Conservation (phyloP, 2,888 invertebrate genomes). For the Scaptomyza tumidula region DNA sequence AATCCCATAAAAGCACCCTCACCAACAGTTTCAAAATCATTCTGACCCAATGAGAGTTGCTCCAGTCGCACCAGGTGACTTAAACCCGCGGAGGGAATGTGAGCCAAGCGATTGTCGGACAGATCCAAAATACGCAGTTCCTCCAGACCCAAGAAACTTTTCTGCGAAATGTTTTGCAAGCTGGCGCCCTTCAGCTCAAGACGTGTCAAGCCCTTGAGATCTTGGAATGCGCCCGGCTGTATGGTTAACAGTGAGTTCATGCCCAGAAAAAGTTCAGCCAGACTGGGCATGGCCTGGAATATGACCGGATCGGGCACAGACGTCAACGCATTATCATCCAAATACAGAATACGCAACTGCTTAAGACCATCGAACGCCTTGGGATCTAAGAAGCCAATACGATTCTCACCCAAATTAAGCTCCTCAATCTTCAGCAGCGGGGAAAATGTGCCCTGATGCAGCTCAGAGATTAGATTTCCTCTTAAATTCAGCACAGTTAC, state of each 20-base stretch:
- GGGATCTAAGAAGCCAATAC: constrained; percentile 92
- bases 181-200: constrained; percentile 93
- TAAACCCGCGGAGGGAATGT: constrained; percentile 91
- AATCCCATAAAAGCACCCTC: constrained; percentile 92
- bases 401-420: constrained; percentile 93
- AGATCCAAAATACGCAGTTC: constrained; percentile 91
- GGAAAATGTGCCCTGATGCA: constrained; percentile 90
- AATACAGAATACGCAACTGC: constrained; percentile 90
- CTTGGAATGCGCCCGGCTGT: constrained; percentile 91
- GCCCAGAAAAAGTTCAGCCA: constrained; percentile 94
- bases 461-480: constrained; percentile 92
- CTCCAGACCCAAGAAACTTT: constrained; percentile 91
- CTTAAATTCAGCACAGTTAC: constrained; percentile 92
- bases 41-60: constrained; percentile 92
- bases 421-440: constrained; percentile 92
- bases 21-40: constrained; percentile 89
- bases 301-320: constrained; percentile 90
- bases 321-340: constrained; percentile 93
- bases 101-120: constrained; percentile 90
- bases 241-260: constrained; percentile 91
- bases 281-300: constrained; percentile 89
- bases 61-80: constrained; percentile 90
- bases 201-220: constrained; percentile 90
- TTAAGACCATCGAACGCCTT: constrained; percentile 91
- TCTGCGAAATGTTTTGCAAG: constrained; percentile 90